phyloP scores from a whole-genome alignment of 1,140 invertebrate species.

The Metopolophium dirhodum region DNA sequence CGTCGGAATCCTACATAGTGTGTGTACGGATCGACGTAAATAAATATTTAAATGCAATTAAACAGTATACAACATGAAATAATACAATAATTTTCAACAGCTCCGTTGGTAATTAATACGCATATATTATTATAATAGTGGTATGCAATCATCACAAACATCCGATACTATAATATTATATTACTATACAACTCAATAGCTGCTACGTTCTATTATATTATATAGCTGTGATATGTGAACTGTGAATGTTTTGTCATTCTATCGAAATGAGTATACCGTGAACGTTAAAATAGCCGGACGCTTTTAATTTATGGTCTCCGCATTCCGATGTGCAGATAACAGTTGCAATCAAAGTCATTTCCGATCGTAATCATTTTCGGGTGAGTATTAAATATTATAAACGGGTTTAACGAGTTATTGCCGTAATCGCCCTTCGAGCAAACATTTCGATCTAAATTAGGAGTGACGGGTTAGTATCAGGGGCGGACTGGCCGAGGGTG shows the following conservation, averaged over 20 bases:
- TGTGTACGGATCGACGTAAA: neutral
- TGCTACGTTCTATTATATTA: neutral
- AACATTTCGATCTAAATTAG: neutral
- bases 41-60: slow-evolving; percentile 11
- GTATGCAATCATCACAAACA: neutral
- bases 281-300: neutral
- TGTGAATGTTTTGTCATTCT: neutral
- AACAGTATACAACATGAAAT: neutral
- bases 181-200: neutral
- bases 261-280: neutral
- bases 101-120: neutral
- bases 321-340: neutral
- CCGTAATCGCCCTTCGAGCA: too few relatives aligned
- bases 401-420: too few relatives aligned
- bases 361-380: neutral
- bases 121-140: neutral
- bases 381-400: too few relatives aligned
- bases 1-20: too few relatives aligned
- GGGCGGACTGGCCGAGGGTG: too few relatives aligned
- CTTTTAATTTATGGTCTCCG: neutral
- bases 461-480: neutral
- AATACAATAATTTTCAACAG: neutral
- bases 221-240: neutral
- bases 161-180: neutral
- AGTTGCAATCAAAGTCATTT: neutral